These are phyloP conservation scores for Acestrorhynchus altus DNA, from an alignment of 2,797 vertebrate species.

Conservation along the genomic window DNA sequence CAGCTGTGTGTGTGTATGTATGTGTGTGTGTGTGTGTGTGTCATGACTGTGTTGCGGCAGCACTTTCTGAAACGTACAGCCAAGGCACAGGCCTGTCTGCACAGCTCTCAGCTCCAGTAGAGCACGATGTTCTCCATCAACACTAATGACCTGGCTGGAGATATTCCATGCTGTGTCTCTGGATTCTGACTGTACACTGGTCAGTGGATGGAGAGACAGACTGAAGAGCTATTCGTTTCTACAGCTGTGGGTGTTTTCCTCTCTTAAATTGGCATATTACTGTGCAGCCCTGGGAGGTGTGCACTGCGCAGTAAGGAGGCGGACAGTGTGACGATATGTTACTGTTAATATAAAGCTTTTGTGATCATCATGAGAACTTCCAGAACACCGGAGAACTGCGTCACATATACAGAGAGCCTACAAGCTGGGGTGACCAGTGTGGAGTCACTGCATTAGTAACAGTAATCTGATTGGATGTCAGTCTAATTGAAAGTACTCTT, in stretches of 20 bases:
- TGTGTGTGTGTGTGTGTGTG: constrained; percentile 6
- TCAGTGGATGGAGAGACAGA: background rate
- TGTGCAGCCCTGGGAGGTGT: background rate
- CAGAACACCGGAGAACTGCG: too few species aligned
- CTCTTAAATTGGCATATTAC: background rate
- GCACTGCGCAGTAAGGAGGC: too few species aligned
- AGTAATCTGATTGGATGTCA: too few species aligned
- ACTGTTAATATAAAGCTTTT: too few species aligned
- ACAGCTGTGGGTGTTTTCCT: background rate
- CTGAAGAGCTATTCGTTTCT: constrained; percentile 9
- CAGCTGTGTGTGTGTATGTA: background rate
- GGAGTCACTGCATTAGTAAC: background rate
- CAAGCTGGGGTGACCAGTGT: too few species aligned
- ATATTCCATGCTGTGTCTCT: constrained; percentile 8
- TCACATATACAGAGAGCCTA: too few species aligned
- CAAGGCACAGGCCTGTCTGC: constrained; percentile 55
- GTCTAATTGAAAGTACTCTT: too few species aligned
- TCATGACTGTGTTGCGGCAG: constrained; percentile 62
- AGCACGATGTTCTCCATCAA: constrained; percentile 46
- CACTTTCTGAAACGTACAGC: constrained; percentile 65
- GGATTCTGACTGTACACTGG: background rate
- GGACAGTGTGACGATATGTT: too few species aligned
- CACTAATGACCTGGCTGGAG: constrained; percentile 49
- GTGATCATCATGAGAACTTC: too few species aligned
- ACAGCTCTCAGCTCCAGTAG: constrained; percentile 49